Evolutionary conservation across 92 coral and sea anemone genomes (phyloP).

Genomic region (Porites lobata): DNA sequence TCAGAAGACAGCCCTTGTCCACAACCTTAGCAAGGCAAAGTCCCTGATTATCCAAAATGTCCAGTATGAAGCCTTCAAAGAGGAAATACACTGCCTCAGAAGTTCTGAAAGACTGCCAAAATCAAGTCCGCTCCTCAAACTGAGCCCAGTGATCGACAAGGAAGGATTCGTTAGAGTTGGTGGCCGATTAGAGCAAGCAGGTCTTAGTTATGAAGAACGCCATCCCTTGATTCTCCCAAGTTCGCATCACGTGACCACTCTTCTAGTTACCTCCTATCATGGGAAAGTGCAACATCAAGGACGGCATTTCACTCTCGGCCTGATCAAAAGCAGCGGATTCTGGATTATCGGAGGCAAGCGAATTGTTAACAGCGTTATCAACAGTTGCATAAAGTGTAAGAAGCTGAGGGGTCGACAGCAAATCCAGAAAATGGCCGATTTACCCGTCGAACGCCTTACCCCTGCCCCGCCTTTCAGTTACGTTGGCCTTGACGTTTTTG

Average conservation of each 20-base stretch:
- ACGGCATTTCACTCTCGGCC: no score
- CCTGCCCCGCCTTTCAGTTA: constrained; percentile 48
- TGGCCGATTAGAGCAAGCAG: constrained; percentile 59
- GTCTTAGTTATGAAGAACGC: constrained; percentile 36
- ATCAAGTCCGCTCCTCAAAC: constrained; percentile 29
- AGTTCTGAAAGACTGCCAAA: constrained; percentile 17
- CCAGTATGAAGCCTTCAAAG: no score
- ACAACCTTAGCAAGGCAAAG: no score
- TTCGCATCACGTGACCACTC: constrained; percentile 35
- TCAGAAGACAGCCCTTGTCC: no score
- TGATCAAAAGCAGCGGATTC: no score
- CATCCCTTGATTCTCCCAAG: constrained; percentile 68
- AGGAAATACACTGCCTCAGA: not conserved
- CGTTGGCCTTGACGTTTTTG: constrained; percentile 32
- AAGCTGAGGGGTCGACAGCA: no score
- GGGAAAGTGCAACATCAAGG: constrained; percentile 3
- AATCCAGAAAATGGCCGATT: constrained; percentile 34
- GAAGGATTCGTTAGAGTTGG: constrained; percentile 55
- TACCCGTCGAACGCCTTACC: constrained; percentile 18
- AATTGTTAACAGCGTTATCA: not conserved
- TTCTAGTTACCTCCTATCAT: constrained; percentile 20
- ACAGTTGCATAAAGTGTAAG: no score
- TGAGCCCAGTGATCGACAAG: constrained; percentile 36
- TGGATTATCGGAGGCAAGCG: no score
- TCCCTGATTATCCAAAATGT: no score